Evolutionary conservation across 2,113 vertebrate species (phyloP).

Genomic region (Anseranas semipalmata): DNA sequence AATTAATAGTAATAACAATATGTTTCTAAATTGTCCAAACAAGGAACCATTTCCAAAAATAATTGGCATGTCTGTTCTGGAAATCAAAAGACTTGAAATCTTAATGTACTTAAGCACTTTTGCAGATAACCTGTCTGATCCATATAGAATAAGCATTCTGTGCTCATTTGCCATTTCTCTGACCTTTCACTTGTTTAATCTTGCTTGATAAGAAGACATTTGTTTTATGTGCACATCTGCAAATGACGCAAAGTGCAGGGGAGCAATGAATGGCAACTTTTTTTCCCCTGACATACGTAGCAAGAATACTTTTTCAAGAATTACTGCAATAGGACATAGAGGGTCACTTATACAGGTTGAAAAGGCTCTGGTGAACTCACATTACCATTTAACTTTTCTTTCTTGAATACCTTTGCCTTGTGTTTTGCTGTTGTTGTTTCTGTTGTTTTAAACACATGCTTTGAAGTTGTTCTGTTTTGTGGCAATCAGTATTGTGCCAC

Average conservation of each 20-base stretch:
- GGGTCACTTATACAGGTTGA: background rate
- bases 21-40: background rate
- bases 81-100: background rate
- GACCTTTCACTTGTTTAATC: conserved; percentile 4
- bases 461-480: background rate
- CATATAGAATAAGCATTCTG: background rate
- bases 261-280: background rate
- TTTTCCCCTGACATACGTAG: background rate
- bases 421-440: background rate
- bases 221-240: conserved; percentile 4
- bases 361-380: background rate
- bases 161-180: background rate
- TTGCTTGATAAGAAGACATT: background rate
- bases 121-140: background rate
- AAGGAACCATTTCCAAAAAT: background rate
- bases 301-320: background rate
- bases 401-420: background rate
- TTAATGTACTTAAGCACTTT: background rate
- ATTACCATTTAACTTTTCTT: background rate
- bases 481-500: background rate
- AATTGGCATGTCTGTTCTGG: background rate
- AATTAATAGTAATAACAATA: background rate
- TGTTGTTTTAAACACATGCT: background rate
- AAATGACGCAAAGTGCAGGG: background rate
- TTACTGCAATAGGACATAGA: background rate